Conservation (phyloP, 2,113 vertebrate genomes). For the Origma solitaria region DNA sequence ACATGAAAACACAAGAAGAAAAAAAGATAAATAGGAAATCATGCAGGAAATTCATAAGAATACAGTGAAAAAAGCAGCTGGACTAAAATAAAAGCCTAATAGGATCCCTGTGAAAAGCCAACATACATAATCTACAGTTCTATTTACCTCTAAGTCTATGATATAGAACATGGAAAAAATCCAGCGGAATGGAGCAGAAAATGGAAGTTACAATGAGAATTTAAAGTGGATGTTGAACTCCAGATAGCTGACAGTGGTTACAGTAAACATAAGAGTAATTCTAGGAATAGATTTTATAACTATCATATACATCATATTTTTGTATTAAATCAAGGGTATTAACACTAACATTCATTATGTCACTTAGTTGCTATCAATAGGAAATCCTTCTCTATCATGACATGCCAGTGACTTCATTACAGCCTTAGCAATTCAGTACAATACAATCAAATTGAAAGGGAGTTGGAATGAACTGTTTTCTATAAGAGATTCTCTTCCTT, state of each 20-base stretch:
- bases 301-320: background rate
- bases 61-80: background rate
- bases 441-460: background rate
- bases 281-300: background rate
- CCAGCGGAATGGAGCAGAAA: background rate
- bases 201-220: background rate
- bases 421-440: background rate
- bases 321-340: background rate
- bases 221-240: background rate
- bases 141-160: background rate
- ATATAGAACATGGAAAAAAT: background rate
- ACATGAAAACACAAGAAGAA: background rate
- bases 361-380: background rate
- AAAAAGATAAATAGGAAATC: background rate
- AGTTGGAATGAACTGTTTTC: background rate
- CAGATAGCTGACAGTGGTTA: background rate
- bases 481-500: background rate
- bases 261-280: background rate
- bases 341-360: background rate
- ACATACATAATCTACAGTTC: background rate
- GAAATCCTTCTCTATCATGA: background rate
- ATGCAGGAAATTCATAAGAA: background rate
- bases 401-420: background rate
- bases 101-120: background rate
- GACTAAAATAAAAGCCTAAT: background rate